phyloP scores from a whole-genome alignment of 1,140 invertebrate genomes.

The Drosophila sulfurigaster region DNA sequence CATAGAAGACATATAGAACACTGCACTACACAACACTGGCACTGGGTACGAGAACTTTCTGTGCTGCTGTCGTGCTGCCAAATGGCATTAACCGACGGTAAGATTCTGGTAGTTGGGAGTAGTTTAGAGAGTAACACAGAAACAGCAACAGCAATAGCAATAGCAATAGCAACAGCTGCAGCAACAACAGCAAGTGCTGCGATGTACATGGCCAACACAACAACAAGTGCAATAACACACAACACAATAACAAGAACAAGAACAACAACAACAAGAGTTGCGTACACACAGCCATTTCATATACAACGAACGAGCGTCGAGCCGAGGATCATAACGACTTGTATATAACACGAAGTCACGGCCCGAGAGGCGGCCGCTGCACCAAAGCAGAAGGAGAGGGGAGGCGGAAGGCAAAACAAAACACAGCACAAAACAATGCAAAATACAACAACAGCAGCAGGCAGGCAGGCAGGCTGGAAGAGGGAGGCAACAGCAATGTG shows the following conservation, averaged over 20 bases:
- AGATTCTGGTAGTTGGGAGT: slow-evolving; percentile 24
- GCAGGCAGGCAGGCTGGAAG: background rate
- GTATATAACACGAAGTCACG: slow-evolving; percentile 79
- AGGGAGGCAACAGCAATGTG: slow-evolving; percentile 61
- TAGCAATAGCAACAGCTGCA: slow-evolving; percentile 51
- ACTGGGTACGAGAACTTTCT: slow-evolving; percentile 47
- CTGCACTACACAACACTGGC: slow-evolving; percentile 47
- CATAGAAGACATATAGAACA: slow-evolving; percentile 37
- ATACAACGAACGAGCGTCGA: slow-evolving; percentile 68
- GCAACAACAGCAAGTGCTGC: slow-evolving; percentile 34
- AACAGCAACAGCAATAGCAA: slow-evolving; percentile 48
- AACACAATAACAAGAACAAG: slow-evolving; percentile 61
- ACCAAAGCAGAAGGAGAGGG: slow-evolving; percentile 13
- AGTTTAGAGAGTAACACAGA: slow-evolving; percentile 67
- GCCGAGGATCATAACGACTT: slow-evolving; percentile 74
- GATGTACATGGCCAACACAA: slow-evolving; percentile 48
- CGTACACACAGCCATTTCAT: slow-evolving; percentile 54
- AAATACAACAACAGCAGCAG: slow-evolving; percentile 62
- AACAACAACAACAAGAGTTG: slow-evolving; percentile 42
- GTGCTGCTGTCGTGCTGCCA: slow-evolving; percentile 49
- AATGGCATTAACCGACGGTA: slow-evolving; percentile 68
- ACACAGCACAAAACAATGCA: slow-evolving; percentile 84
- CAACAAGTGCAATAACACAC: slow-evolving; percentile 62
- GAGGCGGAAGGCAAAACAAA: slow-evolving; percentile 74
- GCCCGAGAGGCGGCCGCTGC: slow-evolving; percentile 67